Evolutionary conservation across 2,113 vertebrate genomes (phyloP).

Genomic region (Petrocephalus zakoni): DNA sequence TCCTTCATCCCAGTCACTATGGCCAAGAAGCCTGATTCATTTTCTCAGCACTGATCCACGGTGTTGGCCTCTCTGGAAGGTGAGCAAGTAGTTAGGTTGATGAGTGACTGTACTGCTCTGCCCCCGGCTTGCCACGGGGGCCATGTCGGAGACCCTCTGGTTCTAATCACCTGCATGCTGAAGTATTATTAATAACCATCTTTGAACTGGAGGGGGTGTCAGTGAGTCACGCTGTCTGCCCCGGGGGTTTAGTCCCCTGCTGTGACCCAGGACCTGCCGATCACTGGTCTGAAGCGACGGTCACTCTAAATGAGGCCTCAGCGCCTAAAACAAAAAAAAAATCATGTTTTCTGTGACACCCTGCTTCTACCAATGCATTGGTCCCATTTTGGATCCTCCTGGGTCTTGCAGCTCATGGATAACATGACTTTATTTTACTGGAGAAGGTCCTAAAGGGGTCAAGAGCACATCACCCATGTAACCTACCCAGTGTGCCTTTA

Average conservation of each 20-base stretch:
- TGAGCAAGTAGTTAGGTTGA: constrained; percentile 10
- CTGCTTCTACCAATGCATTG: not conserved
- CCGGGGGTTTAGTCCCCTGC: not conserved
- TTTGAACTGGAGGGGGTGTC: not conserved
- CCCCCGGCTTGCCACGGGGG: not conserved
- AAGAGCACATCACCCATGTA: not conserved
- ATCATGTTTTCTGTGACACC: not conserved
- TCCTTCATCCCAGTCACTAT: not conserved
- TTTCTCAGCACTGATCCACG: constrained; percentile 13
- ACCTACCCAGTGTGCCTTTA: not conserved
- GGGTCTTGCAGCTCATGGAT: not conserved
- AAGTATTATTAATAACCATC: constrained; percentile 20
- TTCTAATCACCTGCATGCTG: constrained; percentile 13
- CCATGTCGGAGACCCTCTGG: not conserved
- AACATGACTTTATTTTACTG: not conserved
- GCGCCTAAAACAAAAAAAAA: not conserved
- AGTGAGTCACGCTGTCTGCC: constrained; percentile 9
- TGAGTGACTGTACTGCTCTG: constrained; percentile 6
- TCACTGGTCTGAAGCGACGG: not conserved
- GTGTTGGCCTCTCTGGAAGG: constrained; percentile 1
- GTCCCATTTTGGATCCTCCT: not conserved
- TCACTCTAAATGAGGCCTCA: not conserved
- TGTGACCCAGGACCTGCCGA: not conserved
- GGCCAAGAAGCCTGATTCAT: not conserved
- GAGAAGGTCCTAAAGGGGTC: not conserved